Evolutionary conservation across 2,113 vertebrate genomes (phyloP).

Genomic region (Percopsis transmontana): DNA sequence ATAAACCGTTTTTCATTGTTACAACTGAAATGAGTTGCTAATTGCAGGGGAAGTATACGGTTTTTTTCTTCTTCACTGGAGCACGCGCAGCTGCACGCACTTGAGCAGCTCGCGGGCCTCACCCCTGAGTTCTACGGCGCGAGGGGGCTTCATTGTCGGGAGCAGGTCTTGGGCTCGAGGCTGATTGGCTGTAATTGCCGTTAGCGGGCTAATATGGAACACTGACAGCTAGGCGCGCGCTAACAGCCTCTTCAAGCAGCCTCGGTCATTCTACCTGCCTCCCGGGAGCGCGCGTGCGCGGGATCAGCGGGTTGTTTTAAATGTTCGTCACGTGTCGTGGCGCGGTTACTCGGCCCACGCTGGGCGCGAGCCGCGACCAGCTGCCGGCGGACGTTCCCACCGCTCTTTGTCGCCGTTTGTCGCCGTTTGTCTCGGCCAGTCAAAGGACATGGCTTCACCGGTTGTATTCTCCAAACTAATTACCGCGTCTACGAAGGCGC

Average conservation of each 20-base stretch:
- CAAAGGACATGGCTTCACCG: constrained; percentile 83
- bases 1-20: constrained; percentile 85
- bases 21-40: constrained; percentile 91
- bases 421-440: constrained; percentile 51
- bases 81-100: constrained; percentile 98
- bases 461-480: constrained; percentile 66
- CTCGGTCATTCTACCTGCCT: constrained; percentile 88
- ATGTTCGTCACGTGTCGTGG: constrained; percentile 55
- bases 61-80: constrained; percentile 70
- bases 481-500: constrained; percentile 73
- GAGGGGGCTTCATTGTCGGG: constrained; percentile 90
- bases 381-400: constrained; percentile 83
- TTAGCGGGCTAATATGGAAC: constrained; percentile 76
- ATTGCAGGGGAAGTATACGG: constrained; percentile 87
- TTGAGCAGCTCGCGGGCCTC: constrained; percentile 85
- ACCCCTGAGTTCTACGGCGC: constrained; percentile 90
- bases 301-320: constrained; percentile 52
- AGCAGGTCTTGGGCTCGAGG: constrained; percentile 89
- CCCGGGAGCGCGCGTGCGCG: constrained; percentile 25
- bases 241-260: constrained; percentile 94
- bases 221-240: constrained; percentile 52
- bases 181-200: constrained; percentile 98
- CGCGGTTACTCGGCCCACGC: constrained; percentile 74
- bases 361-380: constrained; percentile 80
- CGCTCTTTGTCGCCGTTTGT: constrained; percentile 64